Conservation (phyloP, 2,888 invertebrate genomes). For the Diabrotica balteata region DNA sequence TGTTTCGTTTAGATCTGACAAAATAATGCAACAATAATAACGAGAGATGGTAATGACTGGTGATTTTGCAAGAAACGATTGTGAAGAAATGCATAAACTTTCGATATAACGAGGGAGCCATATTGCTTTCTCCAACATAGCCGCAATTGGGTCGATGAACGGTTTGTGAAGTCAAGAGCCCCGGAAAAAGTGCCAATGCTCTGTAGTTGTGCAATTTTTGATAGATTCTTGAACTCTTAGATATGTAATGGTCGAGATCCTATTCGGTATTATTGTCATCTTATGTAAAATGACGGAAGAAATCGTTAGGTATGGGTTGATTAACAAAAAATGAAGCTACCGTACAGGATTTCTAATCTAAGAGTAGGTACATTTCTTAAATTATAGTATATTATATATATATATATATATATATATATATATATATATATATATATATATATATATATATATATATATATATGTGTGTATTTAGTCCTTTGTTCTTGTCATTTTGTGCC, state of each 20-base stretch:
- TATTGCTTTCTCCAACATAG: constrained; percentile 37
- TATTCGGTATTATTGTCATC: constrained; percentile 23
- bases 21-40: constrained; percentile 23
- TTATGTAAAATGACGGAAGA: constrained; percentile 24
- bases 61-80: constrained; percentile 35
- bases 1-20: constrained; percentile 23
- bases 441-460: too few relatives aligned
- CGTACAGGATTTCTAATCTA: too few relatives aligned
- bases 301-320: not conserved
- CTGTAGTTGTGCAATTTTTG: constrained; percentile 46
- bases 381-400: too few relatives aligned
- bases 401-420: too few relatives aligned
- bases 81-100: constrained; percentile 44
- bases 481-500: too few relatives aligned
- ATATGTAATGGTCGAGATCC: constrained; percentile 26
- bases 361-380: too few relatives aligned
- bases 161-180: constrained; percentile 48
- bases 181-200: constrained; percentile 48
- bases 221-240: constrained; percentile 41
- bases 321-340: too few relatives aligned
- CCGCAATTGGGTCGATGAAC: constrained; percentile 37
- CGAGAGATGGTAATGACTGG: constrained; percentile 34
- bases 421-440: too few relatives aligned
- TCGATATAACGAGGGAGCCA: constrained; percentile 37
- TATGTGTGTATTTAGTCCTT: too few relatives aligned